Evolutionary conservation across 2,797 vertebrate genomes (phyloP).

Genomic region (Notolabrus celidotus): DNA sequence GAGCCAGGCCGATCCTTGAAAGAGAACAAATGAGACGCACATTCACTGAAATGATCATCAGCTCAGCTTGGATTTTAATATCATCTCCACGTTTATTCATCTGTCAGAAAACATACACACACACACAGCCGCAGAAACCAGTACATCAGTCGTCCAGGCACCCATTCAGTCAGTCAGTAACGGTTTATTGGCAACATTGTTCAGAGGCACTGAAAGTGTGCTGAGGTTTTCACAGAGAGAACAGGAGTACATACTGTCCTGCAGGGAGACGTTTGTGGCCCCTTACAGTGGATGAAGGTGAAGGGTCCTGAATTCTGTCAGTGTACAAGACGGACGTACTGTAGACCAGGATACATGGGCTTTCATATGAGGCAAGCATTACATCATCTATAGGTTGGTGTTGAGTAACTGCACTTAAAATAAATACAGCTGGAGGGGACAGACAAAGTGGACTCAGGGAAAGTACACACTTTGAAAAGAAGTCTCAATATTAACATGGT

Average conservation of each 20-base stretch:
- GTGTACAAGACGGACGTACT: constrained; percentile 27
- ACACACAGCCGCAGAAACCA: constrained; percentile 46
- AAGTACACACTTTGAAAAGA: no score
- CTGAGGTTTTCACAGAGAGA: constrained; percentile 63
- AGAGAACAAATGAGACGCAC: constrained; percentile 41
- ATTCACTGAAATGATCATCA: constrained; percentile 48
- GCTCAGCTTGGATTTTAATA: constrained; percentile 40
- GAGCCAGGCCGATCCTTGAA: constrained; percentile 22
- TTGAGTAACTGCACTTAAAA: no score
- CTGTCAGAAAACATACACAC: constrained; percentile 63
- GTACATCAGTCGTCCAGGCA: constrained; percentile 27
- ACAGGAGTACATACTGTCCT: constrained; percentile 32
- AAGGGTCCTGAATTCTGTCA: constrained; percentile 46
- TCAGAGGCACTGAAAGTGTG: constrained; percentile 75
- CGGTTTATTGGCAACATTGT: constrained; percentile 69
- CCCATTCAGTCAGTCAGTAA: constrained; percentile 55
- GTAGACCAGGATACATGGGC: constrained; percentile 44
- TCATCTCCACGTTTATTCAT: constrained; percentile 75
- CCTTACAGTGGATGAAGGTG: constrained; percentile 24
- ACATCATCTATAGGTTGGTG: neutral
- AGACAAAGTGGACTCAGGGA: no score
- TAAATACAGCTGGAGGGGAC: no score
- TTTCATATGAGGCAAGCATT: constrained; percentile 7
- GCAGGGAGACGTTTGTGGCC: constrained; percentile 40
- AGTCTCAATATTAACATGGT: no score